Evolutionary conservation across 2,888 invertebrate species (phyloP).

Genomic region (Julus scandinavius): DNA sequence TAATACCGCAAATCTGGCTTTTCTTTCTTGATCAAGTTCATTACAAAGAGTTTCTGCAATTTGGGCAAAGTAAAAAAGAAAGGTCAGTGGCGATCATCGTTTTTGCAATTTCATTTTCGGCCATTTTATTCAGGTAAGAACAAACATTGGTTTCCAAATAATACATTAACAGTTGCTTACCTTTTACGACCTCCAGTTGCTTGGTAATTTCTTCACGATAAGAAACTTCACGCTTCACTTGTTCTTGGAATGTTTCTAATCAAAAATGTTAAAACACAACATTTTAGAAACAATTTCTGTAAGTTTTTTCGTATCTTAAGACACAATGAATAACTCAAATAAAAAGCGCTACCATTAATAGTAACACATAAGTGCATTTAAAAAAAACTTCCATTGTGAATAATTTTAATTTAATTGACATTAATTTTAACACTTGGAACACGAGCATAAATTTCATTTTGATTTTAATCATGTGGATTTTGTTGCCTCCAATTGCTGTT

Average conservation of each 20-base stretch:
- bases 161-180: conserved; percentile 59
- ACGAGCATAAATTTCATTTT: too few species aligned
- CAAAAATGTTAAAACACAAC: neutral
- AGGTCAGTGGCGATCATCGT: conserved; percentile 23
- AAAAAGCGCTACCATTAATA: too few species aligned
- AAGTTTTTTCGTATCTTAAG: too few species aligned
- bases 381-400: too few species aligned
- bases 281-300: too few species aligned
- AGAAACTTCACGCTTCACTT: conserved; percentile 63
- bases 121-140: conserved; percentile 43
- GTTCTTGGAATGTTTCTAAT: conserved; percentile 64
- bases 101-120: conserved; percentile 24
- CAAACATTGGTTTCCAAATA: neutral
- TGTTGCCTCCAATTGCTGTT: too few species aligned
- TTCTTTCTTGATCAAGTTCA: conserved; percentile 64
- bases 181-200: conserved; percentile 65
- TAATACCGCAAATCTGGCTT: conserved; percentile 63
- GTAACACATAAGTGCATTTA: too few species aligned
- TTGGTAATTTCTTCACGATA: conserved; percentile 65
- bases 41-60: conserved; percentile 63
- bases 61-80: conserved; percentile 15
- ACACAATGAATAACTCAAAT: too few species aligned
- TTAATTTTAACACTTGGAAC: too few species aligned
- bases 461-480: too few species aligned
- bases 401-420: too few species aligned